A percentile compares a stretch with the other conserved stretches of the same genome.
phyloP scores from a whole-genome alignment of 2,888 invertebrate species.

The Meloe dianella region DNA sequence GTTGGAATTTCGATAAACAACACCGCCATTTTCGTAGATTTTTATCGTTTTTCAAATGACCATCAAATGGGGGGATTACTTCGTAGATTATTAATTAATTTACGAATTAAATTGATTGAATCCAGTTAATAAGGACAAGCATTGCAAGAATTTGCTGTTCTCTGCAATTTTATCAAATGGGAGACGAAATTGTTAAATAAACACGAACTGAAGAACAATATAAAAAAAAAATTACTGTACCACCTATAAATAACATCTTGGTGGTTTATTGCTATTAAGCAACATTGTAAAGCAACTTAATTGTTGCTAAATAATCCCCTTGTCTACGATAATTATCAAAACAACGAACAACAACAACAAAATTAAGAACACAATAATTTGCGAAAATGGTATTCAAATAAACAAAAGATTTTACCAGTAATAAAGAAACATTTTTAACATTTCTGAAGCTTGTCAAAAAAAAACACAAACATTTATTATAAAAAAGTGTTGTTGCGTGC shows the following conservation, averaged over 20 bases:
- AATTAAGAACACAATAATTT: background rate
- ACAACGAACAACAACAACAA: background rate
- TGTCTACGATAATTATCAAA: background rate
- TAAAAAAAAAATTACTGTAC: background rate
- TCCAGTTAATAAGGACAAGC: conserved; percentile 24
- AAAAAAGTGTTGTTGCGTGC: background rate
- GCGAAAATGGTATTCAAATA: background rate
- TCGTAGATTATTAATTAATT: background rate
- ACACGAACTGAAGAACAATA: background rate
- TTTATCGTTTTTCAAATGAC: background rate
- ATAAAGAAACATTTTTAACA: background rate
- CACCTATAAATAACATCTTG: background rate
- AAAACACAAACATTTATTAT: background rate
- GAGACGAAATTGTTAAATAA: background rate
- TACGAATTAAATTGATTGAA: background rate
- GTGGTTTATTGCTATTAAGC: background rate
- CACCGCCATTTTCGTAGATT: background rate
- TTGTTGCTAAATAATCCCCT: background rate
- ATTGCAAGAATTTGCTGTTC: conserved; percentile 42
- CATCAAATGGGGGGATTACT: background rate
- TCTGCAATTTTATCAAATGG: too few species aligned
- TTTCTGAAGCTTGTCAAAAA: background rate
- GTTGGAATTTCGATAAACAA: background rate
- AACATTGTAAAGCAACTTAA: too few species aligned
- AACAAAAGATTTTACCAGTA: background rate